Evolutionary conservation across 2,797 vertebrate genomes (phyloP), one percentile per base, ranked within the genome.

Genomic region (Tragopan temminckii): DNA sequence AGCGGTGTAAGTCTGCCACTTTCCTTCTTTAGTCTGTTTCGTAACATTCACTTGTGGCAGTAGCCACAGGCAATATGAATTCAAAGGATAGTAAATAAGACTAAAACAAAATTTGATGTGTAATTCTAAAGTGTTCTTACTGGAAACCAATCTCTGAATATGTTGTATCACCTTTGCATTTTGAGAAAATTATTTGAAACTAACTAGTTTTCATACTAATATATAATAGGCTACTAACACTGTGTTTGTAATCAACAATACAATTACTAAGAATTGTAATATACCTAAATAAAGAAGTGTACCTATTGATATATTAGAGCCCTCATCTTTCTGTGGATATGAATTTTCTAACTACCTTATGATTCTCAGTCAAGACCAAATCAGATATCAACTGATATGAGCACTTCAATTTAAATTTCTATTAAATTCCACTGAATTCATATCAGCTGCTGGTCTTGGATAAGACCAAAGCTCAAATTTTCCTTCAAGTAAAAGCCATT

Each of bases 401-500:
- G 14, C 19, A 14, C 11, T 69, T 33, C 58, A 77, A 88, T 91
- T 91, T 85, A 80, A 2, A 50, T 50, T 38, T 42, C 58, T 61
- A 19, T 53, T 83, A 80, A 70, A 74, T 92, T 88, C 74, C 72
- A 63, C 48, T 59, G 66, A 82, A 80, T 80, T 82, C 77, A 13
- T 84, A 55, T 86, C 59, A 68, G 58, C 43, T 70, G 11, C 72
- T 79, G 24, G 3, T 80, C 68, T 85, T 83, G 27, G 43, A 77
- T 78, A n/a, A n/a, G n/a, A n/a, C n/a, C n/a, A 75, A 69, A 40
- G 5, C 24, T 89, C 89, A 88, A 69, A 40, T 87, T 89, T 89
- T 48, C 52, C 61, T 76, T 82, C 74, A 53, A 68, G 55, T 27
- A 53, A 57, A 15, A 50, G 10, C 13, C n/a, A 42, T 86, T 85